A percentile compares a stretch with the other conserved stretches of the same genome.
Evolutionary conservation across 2,797 vertebrate species (phyloP).

Genomic region (Channallabes apus): DNA sequence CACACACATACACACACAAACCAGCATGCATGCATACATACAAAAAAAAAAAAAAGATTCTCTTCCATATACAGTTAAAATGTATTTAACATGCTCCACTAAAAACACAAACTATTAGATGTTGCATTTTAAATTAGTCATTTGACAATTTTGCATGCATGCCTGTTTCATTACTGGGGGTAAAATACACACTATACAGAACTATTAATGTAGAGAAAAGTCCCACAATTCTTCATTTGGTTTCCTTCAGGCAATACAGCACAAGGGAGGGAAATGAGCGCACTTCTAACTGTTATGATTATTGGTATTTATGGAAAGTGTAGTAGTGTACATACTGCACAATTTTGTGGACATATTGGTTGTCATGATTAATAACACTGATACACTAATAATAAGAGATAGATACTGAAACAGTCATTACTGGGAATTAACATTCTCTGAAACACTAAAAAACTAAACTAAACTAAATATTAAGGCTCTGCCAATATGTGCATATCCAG

Average conservation of each 20-base stretch:
- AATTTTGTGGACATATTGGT: constrained; percentile 25
- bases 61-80: constrained; percentile 48
- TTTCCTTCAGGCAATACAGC: constrained; percentile 33
- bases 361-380: constrained; percentile 48
- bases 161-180: neutral
- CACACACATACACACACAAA: constrained; percentile 55
- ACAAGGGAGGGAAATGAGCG: constrained; percentile 19
- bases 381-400: constrained; percentile 31
- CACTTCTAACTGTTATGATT: constrained; percentile 34
- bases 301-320: constrained; percentile 21
- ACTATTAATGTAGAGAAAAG: constrained; percentile 40
- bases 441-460: neutral
- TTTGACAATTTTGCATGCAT: constrained; percentile 62
- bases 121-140: constrained; percentile 51
- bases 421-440: neutral
- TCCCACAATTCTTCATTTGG: constrained; percentile 38
- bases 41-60: constrained; percentile 54
- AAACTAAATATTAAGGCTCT: constrained; percentile 28
- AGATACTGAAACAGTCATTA: constrained; percentile 11
- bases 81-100: constrained; percentile 66
- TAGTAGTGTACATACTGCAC: constrained; percentile 33
- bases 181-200: constrained; percentile 30
- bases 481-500: constrained; percentile 9
- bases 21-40: constrained; percentile 70
- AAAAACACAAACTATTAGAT: constrained; percentile 61